A percentile compares a stretch with the other conserved stretches of the same genome.
phyloP scores from a whole-genome alignment of 2,113 vertebrate species.

The Ochotona curzoniae region DNA sequence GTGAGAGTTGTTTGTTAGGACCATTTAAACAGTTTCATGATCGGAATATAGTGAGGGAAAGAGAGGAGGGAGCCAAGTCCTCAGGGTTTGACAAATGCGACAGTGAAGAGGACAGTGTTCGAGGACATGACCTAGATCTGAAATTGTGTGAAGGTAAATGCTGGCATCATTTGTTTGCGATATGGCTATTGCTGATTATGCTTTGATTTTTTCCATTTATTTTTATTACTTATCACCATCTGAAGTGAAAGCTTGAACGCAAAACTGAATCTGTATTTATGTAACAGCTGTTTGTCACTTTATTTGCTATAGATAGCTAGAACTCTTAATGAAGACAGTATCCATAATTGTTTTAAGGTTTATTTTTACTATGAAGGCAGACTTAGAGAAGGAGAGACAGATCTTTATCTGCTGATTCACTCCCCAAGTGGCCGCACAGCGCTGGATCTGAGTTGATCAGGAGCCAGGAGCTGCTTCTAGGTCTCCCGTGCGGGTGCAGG shows the following conservation, averaged over 20 bases:
- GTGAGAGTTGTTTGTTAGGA: constrained; percentile 41
- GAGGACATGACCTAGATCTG: background rate
- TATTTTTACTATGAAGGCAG: too few relatives aligned
- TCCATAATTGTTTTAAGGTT: background rate
- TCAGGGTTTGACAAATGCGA: background rate
- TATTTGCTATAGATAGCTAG: background rate
- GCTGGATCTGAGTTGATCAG: too few relatives aligned
- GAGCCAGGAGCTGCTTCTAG: too few relatives aligned
- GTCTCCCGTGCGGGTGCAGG: too few relatives aligned
- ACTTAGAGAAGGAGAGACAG: background rate
- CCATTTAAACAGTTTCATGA: background rate
- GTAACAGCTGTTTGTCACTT: background rate
- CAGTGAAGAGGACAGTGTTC: background rate
- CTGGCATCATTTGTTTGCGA: background rate
- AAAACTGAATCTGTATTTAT: background rate
- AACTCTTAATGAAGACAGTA: background rate
- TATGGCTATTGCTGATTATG: accelerated
- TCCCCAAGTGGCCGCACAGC: too few relatives aligned
- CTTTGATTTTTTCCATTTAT: background rate
- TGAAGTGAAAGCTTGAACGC: background rate
- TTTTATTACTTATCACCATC: background rate
- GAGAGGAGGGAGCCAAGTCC: background rate
- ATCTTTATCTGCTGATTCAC: background rate
- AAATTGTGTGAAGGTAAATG: background rate
- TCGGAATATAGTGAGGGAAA: background rate